Conservation (phyloP, 2,888 invertebrate species). For the Macrosoma leucophasiata region DNA sequence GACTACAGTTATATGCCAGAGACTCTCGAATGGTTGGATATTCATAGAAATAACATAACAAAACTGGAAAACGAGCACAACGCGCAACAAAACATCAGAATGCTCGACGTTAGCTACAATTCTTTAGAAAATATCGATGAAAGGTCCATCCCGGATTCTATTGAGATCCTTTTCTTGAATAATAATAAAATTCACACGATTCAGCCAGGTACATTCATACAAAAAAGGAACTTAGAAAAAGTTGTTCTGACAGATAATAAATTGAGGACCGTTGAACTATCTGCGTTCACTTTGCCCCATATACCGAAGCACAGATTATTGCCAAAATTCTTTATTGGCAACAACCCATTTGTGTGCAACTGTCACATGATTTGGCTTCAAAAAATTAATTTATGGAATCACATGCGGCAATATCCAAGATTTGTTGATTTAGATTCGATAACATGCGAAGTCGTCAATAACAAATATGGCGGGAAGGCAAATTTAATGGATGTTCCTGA, state of each 20-base stretch:
- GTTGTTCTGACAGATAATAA: constrained; percentile 86
- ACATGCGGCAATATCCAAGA: constrained; percentile 83
- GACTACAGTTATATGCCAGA: constrained; percentile 86
- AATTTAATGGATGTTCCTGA: constrained; percentile 81
- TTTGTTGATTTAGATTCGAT: constrained; percentile 86
- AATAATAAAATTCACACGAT: constrained; percentile 84
- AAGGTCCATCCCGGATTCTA: constrained; percentile 82
- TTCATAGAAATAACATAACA: constrained; percentile 85
- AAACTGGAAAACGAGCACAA: constrained; percentile 84
- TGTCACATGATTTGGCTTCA: constrained; percentile 92
- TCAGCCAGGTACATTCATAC: constrained; percentile 82
- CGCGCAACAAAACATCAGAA: constrained; percentile 79
- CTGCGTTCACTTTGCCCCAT: constrained; percentile 81
- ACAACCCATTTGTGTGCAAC: constrained; percentile 90
- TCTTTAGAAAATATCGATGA: constrained; percentile 81
- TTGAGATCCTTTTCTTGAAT: constrained; percentile 83
- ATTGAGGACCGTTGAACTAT: constrained; percentile 82
- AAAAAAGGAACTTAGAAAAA: constrained; percentile 82
- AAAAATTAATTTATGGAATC: constrained; percentile 84
- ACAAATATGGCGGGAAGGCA: constrained; percentile 78
- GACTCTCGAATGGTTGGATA: constrained; percentile 86
- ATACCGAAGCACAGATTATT: constrained; percentile 79
- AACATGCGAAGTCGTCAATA: constrained; percentile 83
- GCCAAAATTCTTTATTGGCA: constrained; percentile 86
- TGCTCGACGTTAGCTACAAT: constrained; percentile 86